phyloP scores from a whole-genome alignment of 2,113 vertebrate genomes.

The Oreochromis niloticus region DNA sequence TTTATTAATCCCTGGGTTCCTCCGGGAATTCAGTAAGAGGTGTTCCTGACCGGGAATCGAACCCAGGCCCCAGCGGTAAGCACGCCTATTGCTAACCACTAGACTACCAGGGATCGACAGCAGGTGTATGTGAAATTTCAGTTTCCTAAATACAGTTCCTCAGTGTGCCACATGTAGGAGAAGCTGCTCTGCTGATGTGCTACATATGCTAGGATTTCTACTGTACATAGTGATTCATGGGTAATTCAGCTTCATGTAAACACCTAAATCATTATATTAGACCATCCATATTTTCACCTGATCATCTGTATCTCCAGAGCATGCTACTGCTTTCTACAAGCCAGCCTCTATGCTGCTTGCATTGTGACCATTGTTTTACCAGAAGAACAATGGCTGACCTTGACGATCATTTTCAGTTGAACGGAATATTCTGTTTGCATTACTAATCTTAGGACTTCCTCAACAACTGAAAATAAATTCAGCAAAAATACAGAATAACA shows the following conservation, averaged over 20 bases:
- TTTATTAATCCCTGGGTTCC: background rate
- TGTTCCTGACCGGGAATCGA: background rate
- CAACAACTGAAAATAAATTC: background rate
- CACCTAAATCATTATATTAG: background rate
- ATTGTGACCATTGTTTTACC: background rate
- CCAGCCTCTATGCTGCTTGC: background rate
- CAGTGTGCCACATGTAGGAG: background rate
- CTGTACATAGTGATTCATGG: background rate
- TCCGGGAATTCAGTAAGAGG: background rate
- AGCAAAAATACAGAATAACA: background rate
- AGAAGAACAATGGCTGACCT: background rate
- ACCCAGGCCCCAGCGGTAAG: rapidly evolving
- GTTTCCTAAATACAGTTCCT: background rate
- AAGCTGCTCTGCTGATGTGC: background rate
- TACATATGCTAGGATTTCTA: background rate
- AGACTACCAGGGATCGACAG: background rate
- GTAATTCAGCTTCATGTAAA: background rate
- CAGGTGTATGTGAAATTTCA: background rate
- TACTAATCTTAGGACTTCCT: background rate
- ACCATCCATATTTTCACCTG: background rate
- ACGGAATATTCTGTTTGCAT: background rate
- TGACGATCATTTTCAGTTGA: background rate
- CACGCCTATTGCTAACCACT: background rate
- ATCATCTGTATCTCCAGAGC: background rate
- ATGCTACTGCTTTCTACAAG: background rate